phyloP scores from a whole-genome alignment of 92 coral and sea anemone genomes.

The Blastomussa wellsi region DNA sequence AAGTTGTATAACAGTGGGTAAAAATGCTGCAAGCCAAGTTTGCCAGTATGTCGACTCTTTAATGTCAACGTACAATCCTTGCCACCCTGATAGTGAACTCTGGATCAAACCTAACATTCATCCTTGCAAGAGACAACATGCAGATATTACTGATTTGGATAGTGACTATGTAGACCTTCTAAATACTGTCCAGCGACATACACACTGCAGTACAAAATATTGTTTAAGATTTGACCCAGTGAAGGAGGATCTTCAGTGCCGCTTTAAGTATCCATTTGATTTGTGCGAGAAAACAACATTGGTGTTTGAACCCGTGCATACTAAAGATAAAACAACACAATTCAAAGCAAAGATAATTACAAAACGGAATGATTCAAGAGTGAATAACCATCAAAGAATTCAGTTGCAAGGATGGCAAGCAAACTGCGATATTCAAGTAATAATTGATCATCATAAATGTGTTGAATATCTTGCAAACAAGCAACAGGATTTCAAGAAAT shows the following conservation, averaged over 20 bases:
- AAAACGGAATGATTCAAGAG: slow-evolving; percentile 35
- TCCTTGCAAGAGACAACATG: slow-evolving; percentile 53
- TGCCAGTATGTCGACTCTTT: slow-evolving; percentile 56
- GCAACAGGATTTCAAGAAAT: slow-evolving; percentile 51
- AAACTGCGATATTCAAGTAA: slow-evolving; percentile 43
- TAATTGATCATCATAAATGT: slow-evolving; percentile 31
- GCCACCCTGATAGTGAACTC: slow-evolving; percentile 47
- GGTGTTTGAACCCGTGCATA: slow-evolving; percentile 53
- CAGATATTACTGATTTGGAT: slow-evolving; percentile 43
- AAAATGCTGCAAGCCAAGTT: slow-evolving; percentile 49
- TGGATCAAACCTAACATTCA: slow-evolving; percentile 63
- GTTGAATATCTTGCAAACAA: slow-evolving; percentile 65
- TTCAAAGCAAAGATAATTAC: slow-evolving; percentile 51
- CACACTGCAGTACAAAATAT: slow-evolving; percentile 58
- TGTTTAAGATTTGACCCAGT: slow-evolving; percentile 50
- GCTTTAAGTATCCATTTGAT: slow-evolving; percentile 69
- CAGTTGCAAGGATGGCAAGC: slow-evolving; percentile 58
- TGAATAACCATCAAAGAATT: slow-evolving; percentile 52
- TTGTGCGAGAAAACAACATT: slow-evolving; percentile 50
- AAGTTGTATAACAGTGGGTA: slow-evolving; percentile 41
- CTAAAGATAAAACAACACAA: slow-evolving; percentile 36
- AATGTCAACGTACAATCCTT: slow-evolving; percentile 55
- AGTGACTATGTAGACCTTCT: slow-evolving; percentile 42
- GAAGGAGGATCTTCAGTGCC: slow-evolving; percentile 42
- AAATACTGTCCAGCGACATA: slow-evolving; percentile 62